Evolutionary conservation across 35 echinoderm and acorn worm species (phyloP).

Genomic region (Nesometra sesokonis): DNA sequence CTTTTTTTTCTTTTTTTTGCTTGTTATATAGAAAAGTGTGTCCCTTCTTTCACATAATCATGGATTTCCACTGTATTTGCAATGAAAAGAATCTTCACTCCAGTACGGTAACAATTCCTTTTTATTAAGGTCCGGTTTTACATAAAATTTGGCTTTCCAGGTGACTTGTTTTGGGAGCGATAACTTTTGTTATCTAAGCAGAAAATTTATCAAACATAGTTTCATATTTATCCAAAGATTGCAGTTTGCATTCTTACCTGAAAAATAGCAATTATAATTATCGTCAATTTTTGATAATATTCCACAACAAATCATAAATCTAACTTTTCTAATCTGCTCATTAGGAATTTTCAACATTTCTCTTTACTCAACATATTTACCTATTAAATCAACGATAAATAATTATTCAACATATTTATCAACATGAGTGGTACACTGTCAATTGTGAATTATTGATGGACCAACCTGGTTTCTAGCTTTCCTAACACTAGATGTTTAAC

Average conservation of each 20-base stretch:
- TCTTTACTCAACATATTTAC: not conserved
- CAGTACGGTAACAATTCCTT: no score
- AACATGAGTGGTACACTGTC: not conserved
- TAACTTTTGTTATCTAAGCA: no score
- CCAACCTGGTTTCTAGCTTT: not conserved
- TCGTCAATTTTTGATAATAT: not conserved
- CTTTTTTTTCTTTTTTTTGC: no score
- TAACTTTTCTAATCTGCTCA: not conserved
- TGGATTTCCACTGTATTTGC: no score
- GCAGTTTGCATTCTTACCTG: not conserved
- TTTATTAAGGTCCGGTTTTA: no score
- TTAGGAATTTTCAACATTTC: not conserved
- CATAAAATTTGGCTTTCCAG: no score
- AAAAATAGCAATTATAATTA: not conserved
- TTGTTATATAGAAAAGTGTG: no score
- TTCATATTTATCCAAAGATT: not conserved
- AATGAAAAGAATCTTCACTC: no score
- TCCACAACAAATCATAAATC: not conserved
- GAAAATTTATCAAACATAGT: not conserved
- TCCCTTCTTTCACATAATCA: no score
- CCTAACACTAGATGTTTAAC: not conserved
- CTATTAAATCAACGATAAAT: not conserved
- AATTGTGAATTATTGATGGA: not conserved
- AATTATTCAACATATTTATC: not conserved
- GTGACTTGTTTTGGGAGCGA: no score